Conservation (phyloP, 37 sponge, comb jelly and placozoan genomes). For the Ianthella basta region DNA sequence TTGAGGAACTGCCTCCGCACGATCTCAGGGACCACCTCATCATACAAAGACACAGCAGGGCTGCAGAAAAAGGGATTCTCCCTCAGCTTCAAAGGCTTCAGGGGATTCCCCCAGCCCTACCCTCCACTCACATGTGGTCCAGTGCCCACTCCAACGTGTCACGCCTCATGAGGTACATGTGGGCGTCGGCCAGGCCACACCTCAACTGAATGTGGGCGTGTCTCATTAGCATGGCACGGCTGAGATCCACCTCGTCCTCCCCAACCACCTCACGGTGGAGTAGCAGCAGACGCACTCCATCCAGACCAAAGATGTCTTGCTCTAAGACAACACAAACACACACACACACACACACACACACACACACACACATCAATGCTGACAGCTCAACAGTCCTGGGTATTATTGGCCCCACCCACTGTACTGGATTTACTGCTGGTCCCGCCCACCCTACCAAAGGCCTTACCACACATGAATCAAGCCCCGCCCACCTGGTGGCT, state of each 20-base stretch:
- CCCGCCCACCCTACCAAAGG: not conserved
- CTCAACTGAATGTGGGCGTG: conserved; percentile 67
- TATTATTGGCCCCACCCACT: not conserved
- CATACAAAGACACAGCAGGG: not conserved
- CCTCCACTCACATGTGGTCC: conserved; percentile 56
- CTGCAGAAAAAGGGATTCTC: not conserved
- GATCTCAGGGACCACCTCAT: conserved; percentile 23
- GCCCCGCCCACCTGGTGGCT: not conserved
- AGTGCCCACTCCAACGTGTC: conserved; percentile 75
- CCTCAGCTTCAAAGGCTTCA: not conserved
- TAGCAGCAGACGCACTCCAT: conserved; percentile 1
- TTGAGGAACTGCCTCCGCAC: conserved; percentile 18
- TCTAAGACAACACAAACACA: not conserved
- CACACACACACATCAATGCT: too few species aligned
- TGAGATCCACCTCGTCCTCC: conserved; percentile 18
- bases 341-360: not conserved
- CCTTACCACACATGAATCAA: not conserved
- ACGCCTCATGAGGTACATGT: conserved; percentile 80
- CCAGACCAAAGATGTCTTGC: conserved; percentile 22
- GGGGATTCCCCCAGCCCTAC: not conserved
- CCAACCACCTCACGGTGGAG: conserved; percentile 5
- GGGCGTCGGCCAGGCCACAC: conserved; percentile 76
- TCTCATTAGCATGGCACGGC: conserved; percentile 45
- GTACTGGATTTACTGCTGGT: not conserved
- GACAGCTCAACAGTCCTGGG: not conserved